A percentile compares a stretch with the other conserved stretches of the same genome.
Conservation (phyloP, 92 coral and sea anemone genomes). For the Epizoanthus stellaris region DNA sequence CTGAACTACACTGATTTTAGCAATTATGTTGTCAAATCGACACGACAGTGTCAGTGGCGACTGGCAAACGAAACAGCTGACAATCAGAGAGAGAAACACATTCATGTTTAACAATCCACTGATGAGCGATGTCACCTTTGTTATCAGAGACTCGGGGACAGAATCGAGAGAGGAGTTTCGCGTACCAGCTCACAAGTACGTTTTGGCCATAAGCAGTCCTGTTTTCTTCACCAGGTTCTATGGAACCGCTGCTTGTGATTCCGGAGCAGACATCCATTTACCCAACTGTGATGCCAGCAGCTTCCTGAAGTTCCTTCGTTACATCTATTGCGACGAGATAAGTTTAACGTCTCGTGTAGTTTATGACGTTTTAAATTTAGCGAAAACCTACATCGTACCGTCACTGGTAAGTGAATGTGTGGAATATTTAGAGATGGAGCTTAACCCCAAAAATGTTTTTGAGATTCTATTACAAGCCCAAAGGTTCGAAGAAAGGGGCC, state of each 20-base stretch:
- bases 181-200: conserved; percentile 38
- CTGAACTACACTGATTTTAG: neutral
- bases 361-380: conserved; percentile 31
- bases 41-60: neutral
- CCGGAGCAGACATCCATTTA: conserved; percentile 6
- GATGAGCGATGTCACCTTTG: conserved; percentile 36
- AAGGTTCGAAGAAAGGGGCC: conserved; percentile 4
- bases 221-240: conserved; percentile 29
- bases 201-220: conserved; percentile 27
- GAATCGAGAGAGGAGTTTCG: conserved; percentile 4
- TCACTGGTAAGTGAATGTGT: conserved; percentile 23
- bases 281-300: conserved; percentile 32
- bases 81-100: conserved; percentile 21
- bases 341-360: conserved; percentile 16
- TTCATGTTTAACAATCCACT: conserved; percentile 44
- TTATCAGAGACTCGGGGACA: conserved; percentile 5
- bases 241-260: conserved; percentile 9
- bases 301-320: conserved; percentile 34
- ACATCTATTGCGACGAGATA: conserved; percentile 27
- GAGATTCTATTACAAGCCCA: conserved; percentile 37
- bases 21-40: neutral
- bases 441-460: conserved; percentile 16
- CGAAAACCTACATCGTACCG: conserved; percentile 23
- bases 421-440: conserved; percentile 1
- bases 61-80: conserved; percentile 38